A percentile compares a stretch with the other conserved stretches of the same genome.
These are phyloP conservation scores for Notarius lentiginosus DNA, from an alignment of 2,113 vertebrate genomes.

Conservation along the genomic window DNA sequence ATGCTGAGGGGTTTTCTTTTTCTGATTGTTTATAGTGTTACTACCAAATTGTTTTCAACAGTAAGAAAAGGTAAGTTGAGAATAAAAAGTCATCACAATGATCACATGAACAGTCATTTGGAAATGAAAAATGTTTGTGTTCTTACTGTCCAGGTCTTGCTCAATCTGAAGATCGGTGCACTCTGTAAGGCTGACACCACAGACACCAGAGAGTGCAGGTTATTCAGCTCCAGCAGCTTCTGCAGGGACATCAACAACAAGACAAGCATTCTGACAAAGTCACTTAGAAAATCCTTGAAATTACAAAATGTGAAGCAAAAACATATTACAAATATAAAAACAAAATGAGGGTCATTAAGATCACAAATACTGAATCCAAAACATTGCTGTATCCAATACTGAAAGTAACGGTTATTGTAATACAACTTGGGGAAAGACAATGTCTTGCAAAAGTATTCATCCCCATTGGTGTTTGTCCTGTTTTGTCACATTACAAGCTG, in stretches of 20 bases:
- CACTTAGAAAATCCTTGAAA: neutral
- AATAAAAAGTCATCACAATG: neutral
- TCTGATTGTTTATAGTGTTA: neutral
- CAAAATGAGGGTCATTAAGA: neutral
- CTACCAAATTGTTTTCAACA: neutral
- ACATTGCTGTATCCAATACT: neutral
- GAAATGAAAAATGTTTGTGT: neutral
- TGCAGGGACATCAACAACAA: slow-evolving; percentile 58
- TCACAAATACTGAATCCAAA: neutral
- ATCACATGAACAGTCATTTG: neutral
- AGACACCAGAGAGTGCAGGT: slow-evolving; percentile 92
- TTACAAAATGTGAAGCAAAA: neutral
- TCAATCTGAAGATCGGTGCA: slow-evolving; percentile 92
- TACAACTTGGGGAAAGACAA: neutral
- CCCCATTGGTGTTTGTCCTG: no score
- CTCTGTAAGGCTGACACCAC: slow-evolving; percentile 94
- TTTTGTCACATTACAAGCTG: no score
- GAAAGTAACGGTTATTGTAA: neutral
- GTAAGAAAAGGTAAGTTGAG: neutral
- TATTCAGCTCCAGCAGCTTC: slow-evolving; percentile 95
- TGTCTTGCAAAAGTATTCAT: no score
- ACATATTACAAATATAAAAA: neutral
- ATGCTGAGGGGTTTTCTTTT: neutral
- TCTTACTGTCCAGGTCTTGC: slow-evolving; percentile 96
- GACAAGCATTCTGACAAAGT: neutral